phyloP scores from a whole-genome alignment of 2,113 vertebrate genomes.

The Pelusios castaneus region DNA sequence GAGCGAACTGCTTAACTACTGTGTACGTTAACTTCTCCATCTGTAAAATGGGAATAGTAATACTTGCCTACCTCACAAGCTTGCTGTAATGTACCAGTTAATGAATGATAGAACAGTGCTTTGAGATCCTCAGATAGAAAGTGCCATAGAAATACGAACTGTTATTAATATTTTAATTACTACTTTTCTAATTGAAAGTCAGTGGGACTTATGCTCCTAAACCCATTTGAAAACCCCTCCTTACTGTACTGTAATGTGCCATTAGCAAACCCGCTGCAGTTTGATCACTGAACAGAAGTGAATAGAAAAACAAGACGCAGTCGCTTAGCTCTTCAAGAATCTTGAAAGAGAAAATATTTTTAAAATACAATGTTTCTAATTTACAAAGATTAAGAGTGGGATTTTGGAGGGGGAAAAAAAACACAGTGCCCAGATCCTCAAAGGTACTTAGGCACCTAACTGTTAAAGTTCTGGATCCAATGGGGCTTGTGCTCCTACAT shows the following conservation, averaged over 20 bases:
- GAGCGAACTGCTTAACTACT: neutral
- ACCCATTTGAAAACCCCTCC: neutral
- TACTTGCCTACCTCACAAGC: neutral
- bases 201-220: neutral
- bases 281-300: neutral
- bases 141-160: neutral
- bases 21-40: neutral
- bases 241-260: neutral
- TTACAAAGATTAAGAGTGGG: neutral
- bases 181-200: neutral
- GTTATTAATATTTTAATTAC: slow-evolving; percentile 20
- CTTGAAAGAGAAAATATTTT: neutral
- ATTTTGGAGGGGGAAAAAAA: neutral
- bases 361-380: neutral
- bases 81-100: neutral
- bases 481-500: neutral
- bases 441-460: neutral
- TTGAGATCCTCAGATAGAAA: neutral
- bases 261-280: neutral
- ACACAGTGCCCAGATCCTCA: neutral
- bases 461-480: neutral
- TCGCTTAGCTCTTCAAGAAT: neutral
- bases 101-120: neutral
- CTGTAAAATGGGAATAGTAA: neutral
- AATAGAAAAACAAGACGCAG: neutral